Evolutionary conservation across 2,113 vertebrate species (phyloP).

Genomic region (Eurypyga helias): DNA sequence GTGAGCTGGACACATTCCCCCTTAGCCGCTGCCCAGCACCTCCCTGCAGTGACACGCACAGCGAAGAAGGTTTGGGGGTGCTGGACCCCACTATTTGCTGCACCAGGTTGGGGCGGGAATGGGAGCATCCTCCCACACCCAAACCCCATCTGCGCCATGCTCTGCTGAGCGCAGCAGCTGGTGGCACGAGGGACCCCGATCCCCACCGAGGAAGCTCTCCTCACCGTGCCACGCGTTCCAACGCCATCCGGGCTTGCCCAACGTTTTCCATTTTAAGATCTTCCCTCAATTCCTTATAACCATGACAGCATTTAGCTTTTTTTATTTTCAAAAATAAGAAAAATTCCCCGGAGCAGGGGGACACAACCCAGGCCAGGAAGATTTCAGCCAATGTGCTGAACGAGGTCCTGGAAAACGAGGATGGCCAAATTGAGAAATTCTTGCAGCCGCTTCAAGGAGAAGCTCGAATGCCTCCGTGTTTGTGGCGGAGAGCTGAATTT

Average conservation of each 20-base stretch:
- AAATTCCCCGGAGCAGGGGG: background rate
- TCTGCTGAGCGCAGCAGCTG: background rate
- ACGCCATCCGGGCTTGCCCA: background rate
- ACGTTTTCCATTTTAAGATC: constrained; percentile 17
- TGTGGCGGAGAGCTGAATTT: background rate
- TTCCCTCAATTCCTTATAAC: background rate
- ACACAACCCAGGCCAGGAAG: background rate
- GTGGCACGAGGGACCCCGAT: rapidly evolving
- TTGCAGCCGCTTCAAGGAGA: constrained; percentile 25
- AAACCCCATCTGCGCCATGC: rapidly evolving
- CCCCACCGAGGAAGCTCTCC: background rate
- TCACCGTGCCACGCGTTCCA: rapidly evolving
- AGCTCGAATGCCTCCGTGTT: background rate
- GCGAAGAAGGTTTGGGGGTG: background rate
- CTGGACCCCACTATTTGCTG: background rate
- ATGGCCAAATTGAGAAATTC: constrained; percentile 25
- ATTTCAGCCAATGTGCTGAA: background rate
- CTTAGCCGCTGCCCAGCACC: background rate
- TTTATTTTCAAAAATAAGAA: constrained; percentile 2
- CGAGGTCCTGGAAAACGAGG: background rate
- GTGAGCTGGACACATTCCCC: background rate
- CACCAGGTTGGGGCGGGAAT: rapidly evolving
- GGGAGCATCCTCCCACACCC: background rate
- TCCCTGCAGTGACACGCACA: background rate
- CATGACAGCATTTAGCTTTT: background rate